These are phyloP conservation scores for Montipora capitata DNA, from an alignment of 92 coral and sea anemone genomes.

Conservation along the genomic window DNA sequence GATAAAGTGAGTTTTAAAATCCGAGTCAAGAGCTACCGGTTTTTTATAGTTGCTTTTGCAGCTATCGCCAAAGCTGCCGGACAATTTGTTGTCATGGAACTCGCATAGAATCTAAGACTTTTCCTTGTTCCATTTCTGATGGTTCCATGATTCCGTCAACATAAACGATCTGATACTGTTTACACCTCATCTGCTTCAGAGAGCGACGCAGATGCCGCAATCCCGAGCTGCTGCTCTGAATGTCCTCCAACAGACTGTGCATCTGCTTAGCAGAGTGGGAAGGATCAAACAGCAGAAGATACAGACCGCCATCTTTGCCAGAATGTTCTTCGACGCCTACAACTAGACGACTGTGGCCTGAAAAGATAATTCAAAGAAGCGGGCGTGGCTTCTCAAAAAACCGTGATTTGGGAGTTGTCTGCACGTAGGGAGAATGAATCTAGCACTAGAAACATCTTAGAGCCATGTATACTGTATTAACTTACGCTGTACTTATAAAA, in stretches of 20 bases:
- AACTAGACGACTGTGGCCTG: conserved; percentile 97
- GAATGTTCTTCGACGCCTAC: conserved; percentile 95
- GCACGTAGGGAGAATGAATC: no score
- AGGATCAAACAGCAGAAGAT: conserved; percentile 91
- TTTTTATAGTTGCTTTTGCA: no score
- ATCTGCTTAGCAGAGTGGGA: conserved; percentile 94
- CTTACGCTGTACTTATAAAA: no score
- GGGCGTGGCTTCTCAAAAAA: background rate
- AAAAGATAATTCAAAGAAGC: background rate
- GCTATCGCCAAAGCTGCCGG: background rate
- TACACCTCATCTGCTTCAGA: conserved; percentile 92
- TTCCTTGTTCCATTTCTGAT: conserved; percentile 86
- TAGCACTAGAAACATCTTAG: no score
- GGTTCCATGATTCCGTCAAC: conserved; percentile 93
- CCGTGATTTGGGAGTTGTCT: no score
- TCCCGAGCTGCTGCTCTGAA: conserved; percentile 82
- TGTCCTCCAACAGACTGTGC: conserved; percentile 85
- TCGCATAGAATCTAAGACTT: conserved; percentile 68
- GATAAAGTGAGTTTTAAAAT: no score
- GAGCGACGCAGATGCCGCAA: conserved; percentile 89
- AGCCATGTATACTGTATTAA: no score
- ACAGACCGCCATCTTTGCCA: conserved; percentile 89
- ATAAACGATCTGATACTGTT: conserved; percentile 96
- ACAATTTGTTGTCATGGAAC: conserved; percentile 58
- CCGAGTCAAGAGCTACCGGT: no score